Evolutionary conservation across 2,113 vertebrate genomes (phyloP).

Genomic region (Oncorhynchus nerka): DNA sequence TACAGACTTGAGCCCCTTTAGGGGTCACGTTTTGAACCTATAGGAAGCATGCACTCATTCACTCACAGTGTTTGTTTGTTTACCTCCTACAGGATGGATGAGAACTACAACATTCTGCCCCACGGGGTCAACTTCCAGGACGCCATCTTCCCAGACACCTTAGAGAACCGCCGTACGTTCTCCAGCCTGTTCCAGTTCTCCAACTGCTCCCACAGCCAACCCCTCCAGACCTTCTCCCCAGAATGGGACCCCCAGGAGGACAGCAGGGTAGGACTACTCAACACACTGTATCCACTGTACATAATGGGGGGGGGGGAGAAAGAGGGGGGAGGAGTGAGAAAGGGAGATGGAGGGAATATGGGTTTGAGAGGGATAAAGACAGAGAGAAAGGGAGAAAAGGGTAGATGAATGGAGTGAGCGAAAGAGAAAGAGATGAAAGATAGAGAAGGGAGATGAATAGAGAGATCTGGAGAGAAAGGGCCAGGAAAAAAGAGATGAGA

Average conservation of each 20-base stretch:
- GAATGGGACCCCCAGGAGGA: slow-evolving; percentile 95
- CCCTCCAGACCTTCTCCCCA: slow-evolving; percentile 75
- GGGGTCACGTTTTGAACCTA: not conserved
- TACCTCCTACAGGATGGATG: slow-evolving; percentile 89
- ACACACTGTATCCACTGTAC: not conserved
- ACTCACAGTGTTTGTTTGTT: not conserved
- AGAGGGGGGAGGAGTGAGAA: not conserved
- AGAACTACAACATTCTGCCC: slow-evolving; percentile 95
- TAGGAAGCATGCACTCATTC: not conserved
- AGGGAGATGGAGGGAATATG: not conserved
- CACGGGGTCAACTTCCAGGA: slow-evolving; percentile 98
- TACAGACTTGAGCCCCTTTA: too few relatives aligned
- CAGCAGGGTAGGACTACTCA: slow-evolving; percentile 78
- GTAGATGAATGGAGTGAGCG: not conserved
- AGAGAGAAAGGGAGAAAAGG: not conserved
- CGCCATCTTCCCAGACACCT: slow-evolving; percentile 91
- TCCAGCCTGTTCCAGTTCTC: slow-evolving; percentile 98
- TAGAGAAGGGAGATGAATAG: not conserved
- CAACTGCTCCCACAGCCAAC: slow-evolving; percentile 87
- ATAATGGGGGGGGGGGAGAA: not conserved
- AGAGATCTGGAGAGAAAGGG: not conserved
- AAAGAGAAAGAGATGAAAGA: not conserved
- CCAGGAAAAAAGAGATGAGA: not conserved
- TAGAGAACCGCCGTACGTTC: slow-evolving; percentile 89
- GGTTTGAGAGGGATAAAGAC: too few relatives aligned